Conservation (phyloP, 2,113 vertebrate species). For the Phycodurus eques region DNA sequence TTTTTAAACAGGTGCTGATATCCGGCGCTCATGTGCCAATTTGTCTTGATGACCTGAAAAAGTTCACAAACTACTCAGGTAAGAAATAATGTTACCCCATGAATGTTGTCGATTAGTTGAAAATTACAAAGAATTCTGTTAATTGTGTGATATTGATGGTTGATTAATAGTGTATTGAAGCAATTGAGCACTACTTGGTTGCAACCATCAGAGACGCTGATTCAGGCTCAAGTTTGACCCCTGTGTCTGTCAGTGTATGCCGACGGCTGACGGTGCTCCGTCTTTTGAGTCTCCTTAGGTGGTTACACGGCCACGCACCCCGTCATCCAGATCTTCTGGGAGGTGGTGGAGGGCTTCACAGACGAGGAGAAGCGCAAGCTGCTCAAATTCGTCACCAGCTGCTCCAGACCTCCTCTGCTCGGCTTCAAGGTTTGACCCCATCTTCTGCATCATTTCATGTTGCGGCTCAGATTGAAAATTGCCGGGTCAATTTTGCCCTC, state of each 20-base stretch:
- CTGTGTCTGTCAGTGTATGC: no score
- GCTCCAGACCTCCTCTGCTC: conserved; percentile 92
- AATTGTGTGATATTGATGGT: no score
- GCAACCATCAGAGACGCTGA: no score
- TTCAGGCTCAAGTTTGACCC: no score
- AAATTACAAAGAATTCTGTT: not conserved
- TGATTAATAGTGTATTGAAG: no score
- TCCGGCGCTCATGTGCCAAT: conserved; percentile 96
- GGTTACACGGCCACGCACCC: conserved; percentile 92
- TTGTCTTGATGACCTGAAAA: conserved; percentile 93
- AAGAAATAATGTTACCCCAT: conserved; percentile 6
- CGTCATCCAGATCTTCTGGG: conserved; percentile 95
- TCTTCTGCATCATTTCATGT: not conserved
- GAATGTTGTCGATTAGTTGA: not conserved
- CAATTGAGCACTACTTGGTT: no score
- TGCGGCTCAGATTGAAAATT: not conserved
- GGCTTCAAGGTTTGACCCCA: conserved; percentile 88
- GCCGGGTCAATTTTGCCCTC: not conserved
- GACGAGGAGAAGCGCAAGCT: conserved; percentile 96
- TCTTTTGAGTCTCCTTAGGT: conserved; percentile 63
- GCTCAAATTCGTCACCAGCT: conserved; percentile 96
- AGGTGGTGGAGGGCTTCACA: conserved; percentile 95
- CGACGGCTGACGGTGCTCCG: not conserved
- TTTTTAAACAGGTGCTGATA: conserved; percentile 82
- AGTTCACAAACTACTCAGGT: conserved; percentile 98